Evolutionary conservation across 2,113 vertebrate genomes (phyloP).

Genomic region (Genyomyrus donnyi): DNA sequence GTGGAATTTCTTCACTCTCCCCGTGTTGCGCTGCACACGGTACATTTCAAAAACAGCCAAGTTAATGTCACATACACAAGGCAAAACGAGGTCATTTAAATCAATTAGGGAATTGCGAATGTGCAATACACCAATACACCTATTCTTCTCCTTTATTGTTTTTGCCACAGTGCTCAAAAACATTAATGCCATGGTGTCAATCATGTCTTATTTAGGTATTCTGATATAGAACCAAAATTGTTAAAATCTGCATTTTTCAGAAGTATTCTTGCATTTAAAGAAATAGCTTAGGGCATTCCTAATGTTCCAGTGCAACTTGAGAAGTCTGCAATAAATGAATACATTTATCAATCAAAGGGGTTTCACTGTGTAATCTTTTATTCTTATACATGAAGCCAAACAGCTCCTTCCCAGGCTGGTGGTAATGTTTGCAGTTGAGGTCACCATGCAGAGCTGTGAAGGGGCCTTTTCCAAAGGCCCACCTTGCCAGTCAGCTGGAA

Average conservation of each 20-base stretch:
- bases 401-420: background rate
- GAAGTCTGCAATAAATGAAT: background rate
- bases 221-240: background rate
- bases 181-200: slow-evolving; percentile 47
- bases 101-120: slow-evolving; percentile 65
- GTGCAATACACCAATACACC: slow-evolving; percentile 50
- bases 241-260: slow-evolving; percentile 12
- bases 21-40: slow-evolving; percentile 41
- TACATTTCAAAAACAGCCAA: slow-evolving; percentile 58
- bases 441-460: background rate
- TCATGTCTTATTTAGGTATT: slow-evolving; percentile 30
- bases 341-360: background rate
- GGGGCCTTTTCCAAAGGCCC: slow-evolving; percentile 69
- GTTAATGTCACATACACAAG: slow-evolving; percentile 50
- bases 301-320: background rate
- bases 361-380: background rate
- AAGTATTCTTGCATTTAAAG: background rate
- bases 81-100: slow-evolving; percentile 61
- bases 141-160: slow-evolving; percentile 26
- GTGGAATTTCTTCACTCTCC: slow-evolving; percentile 51
- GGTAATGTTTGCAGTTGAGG: background rate
- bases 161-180: slow-evolving; percentile 38
- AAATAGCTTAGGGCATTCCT: background rate
- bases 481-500: slow-evolving; percentile 79
- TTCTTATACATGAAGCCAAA: background rate